These are phyloP conservation scores for Delichon dasypus DNA, from an alignment of 2,797 vertebrate genomes.

Conservation along the genomic window DNA sequence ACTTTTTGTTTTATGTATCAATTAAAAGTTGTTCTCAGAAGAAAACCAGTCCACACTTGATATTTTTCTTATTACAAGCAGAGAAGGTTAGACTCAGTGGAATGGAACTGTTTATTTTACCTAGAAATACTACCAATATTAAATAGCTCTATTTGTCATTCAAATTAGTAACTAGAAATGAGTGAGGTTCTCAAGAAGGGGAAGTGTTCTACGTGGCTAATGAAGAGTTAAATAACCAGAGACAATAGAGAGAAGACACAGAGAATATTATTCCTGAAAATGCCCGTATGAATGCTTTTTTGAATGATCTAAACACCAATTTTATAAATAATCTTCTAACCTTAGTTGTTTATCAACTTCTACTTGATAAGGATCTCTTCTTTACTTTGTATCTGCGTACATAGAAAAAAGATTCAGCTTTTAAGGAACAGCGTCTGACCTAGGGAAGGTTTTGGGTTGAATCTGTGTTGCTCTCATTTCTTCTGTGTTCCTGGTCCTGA, in stretches of 20 bases:
- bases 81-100: neutral
- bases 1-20: neutral
- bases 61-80: neutral
- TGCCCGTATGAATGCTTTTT: neutral
- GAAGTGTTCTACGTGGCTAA: neutral
- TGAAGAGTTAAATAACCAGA: neutral
- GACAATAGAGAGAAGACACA: neutral
- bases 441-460: neutral
- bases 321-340: neutral
- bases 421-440: neutral
- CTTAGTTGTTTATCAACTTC: neutral
- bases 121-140: neutral
- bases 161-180: neutral
- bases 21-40: neutral
- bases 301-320: neutral
- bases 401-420: neutral
- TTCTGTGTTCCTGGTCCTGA: neutral
- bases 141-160: conserved; percentile 12
- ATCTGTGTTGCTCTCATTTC: neutral
- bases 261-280: neutral
- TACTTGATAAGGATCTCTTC: neutral
- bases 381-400: neutral
- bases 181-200: neutral
- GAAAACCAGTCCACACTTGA: neutral
- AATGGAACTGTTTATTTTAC: neutral